A percentile compares a stretch with the other conserved stretches of the same genome.
Conservation (phyloP, 2,113 vertebrate species). For the Todiramphus chloris region DNA sequence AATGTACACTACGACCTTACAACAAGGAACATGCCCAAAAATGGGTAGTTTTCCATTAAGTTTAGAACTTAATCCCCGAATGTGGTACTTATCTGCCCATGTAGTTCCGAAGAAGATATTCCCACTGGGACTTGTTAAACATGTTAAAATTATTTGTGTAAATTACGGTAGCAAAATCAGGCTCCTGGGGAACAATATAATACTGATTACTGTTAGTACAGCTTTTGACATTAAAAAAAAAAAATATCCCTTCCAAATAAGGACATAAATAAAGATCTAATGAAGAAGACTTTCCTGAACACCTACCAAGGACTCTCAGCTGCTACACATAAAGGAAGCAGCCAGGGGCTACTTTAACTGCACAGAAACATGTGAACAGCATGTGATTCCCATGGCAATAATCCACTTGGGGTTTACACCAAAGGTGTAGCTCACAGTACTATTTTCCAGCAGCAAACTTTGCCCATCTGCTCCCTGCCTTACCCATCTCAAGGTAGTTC, state of each 20-base stretch:
- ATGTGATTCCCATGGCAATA: rapidly evolving
- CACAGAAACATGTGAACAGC: rapidly evolving
- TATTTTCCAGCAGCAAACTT: not conserved
- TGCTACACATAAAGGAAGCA: not conserved
- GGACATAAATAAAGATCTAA: not conserved
- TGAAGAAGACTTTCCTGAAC: not conserved
- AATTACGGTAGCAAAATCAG: not conserved
- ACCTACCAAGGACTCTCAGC: not conserved
- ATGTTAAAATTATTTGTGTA: slow-evolving; percentile 23
- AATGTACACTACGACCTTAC: not conserved
- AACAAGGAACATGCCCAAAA: not conserved
- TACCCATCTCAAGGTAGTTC: not conserved
- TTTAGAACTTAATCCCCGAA: slow-evolving; percentile 24
- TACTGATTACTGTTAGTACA: not conserved
- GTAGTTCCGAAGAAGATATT: slow-evolving; percentile 28
- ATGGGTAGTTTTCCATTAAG: not conserved
- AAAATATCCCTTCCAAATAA: not conserved
- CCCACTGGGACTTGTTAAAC: slow-evolving; percentile 29
- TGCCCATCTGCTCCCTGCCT: not conserved
- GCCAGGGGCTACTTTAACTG: not conserved
- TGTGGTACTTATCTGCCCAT: not conserved
- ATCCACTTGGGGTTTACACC: not conserved
- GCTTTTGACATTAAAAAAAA: not conserved
- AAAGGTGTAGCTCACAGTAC: not conserved
- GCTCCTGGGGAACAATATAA: not conserved